Evolutionary conservation across 2,888 invertebrate genomes (phyloP).

Genomic region (Pachliopta kotzebuea): DNA sequence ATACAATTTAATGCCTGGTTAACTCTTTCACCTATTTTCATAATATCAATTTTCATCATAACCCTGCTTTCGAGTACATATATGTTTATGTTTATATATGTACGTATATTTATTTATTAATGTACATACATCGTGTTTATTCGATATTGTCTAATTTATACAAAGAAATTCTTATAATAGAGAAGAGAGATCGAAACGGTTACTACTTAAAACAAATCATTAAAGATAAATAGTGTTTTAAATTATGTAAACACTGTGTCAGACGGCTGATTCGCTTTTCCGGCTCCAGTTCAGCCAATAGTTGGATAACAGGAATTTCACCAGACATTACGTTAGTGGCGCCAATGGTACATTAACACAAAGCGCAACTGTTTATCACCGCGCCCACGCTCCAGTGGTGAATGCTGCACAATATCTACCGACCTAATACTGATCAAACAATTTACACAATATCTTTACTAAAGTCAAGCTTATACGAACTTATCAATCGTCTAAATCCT

Average conservation of each 20-base stretch:
- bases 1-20: too few relatives aligned
- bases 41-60: too few relatives aligned
- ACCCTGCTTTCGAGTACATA: too few relatives aligned
- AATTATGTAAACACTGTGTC: not conserved
- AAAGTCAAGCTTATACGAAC: not conserved
- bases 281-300: slow-evolving; percentile 24
- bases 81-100: too few relatives aligned
- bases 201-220: not conserved
- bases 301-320: slow-evolving; percentile 24
- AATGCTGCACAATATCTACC: not conserved
- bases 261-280: not conserved
- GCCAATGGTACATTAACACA: slow-evolving; percentile 32
- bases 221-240: not conserved
- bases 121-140: too few relatives aligned
- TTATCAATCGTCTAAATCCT: not conserved
- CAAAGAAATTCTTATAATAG: too few relatives aligned
- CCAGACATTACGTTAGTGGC: slow-evolving; percentile 31
- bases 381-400: slow-evolving; percentile 29
- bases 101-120: too few relatives aligned
- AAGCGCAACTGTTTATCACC: slow-evolving; percentile 37
- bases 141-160: too few relatives aligned
- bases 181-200: not conserved
- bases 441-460: not conserved
- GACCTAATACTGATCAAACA: not conserved
- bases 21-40: too few relatives aligned